Conservation (phyloP, 1,140 invertebrate species). For the Drosophila sechellia region DNA sequence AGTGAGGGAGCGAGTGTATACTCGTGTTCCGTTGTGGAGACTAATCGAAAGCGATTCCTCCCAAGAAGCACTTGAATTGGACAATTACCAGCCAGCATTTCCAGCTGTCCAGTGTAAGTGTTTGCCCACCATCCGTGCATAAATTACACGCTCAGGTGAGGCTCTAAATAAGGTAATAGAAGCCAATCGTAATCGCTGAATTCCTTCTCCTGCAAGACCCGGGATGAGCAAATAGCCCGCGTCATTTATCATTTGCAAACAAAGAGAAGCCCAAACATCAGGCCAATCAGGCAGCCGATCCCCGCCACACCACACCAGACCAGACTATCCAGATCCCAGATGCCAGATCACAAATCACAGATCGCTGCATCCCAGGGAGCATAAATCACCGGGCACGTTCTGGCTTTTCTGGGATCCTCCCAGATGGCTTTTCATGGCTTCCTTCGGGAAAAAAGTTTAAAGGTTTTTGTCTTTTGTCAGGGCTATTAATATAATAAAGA, state of each 20-base stretch:
- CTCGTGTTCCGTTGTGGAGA: neutral
- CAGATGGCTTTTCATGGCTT: no score
- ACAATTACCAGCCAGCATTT: slow-evolving; percentile 32
- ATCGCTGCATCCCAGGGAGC: slow-evolving; percentile 43
- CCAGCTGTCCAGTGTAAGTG: slow-evolving; percentile 48
- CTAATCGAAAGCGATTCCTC: slow-evolving; percentile 3
- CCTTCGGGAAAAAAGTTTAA: no score
- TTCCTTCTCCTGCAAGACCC: slow-evolving; percentile 45
- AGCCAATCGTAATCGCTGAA: slow-evolving; percentile 64
- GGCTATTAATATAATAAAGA: no score
- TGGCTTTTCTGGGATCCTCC: slow-evolving; percentile 10
- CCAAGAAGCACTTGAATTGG: slow-evolving; percentile 23
- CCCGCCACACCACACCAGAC: slow-evolving; percentile 38
- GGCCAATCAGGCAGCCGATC: slow-evolving; percentile 68
- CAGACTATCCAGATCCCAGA: slow-evolving; percentile 6
- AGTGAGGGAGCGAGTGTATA: neutral
- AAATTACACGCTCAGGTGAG: slow-evolving; percentile 59
- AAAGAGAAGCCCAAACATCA: slow-evolving; percentile 74
- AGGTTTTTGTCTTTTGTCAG: no score
- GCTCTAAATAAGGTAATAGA: slow-evolving; percentile 62
- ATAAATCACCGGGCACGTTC: slow-evolving; percentile 77
- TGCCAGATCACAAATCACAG: slow-evolving; percentile 28
- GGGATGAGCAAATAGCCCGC: slow-evolving; percentile 66
- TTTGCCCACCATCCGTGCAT: slow-evolving; percentile 66
- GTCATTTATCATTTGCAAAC: slow-evolving; percentile 82